phyloP scores from a whole-genome alignment of 2,797 vertebrate species.

The Tragopan temminckii region DNA sequence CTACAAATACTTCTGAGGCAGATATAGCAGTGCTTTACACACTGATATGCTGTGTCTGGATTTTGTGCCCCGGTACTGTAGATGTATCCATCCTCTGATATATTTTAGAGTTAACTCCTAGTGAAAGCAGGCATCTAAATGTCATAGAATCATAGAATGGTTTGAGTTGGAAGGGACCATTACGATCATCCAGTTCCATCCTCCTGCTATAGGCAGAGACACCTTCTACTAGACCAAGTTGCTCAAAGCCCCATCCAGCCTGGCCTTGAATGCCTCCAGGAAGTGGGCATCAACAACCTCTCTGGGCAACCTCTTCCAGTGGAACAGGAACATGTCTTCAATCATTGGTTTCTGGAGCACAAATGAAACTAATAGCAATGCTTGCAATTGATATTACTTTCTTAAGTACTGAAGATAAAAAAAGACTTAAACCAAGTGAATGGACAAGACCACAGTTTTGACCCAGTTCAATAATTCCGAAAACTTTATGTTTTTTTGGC shows the following conservation, averaged over 20 bases:
- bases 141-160: too few relatives aligned
- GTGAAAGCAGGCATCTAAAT: background rate
- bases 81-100: background rate
- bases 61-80: background rate
- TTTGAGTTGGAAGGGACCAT: too few relatives aligned
- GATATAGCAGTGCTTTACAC: background rate
- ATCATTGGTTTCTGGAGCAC: background rate
- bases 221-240: too few relatives aligned
- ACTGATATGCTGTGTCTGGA: constrained; percentile 5
- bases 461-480: background rate
- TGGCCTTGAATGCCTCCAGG: too few relatives aligned
- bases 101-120: background rate
- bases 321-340: background rate
- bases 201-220: too few relatives aligned
- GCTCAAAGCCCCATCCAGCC: too few relatives aligned
- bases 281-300: too few relatives aligned
- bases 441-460: background rate
- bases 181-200: too few relatives aligned
- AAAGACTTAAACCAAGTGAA: background rate
- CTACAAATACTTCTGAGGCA: constrained; percentile 56
- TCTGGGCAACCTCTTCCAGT: too few relatives aligned
- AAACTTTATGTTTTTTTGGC: background rate
- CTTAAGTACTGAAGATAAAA: constrained; percentile 8
- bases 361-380: constrained; percentile 35
- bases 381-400: background rate